Conservation (phyloP, 2,888 invertebrate genomes). For the Nomada goodeniana region DNA sequence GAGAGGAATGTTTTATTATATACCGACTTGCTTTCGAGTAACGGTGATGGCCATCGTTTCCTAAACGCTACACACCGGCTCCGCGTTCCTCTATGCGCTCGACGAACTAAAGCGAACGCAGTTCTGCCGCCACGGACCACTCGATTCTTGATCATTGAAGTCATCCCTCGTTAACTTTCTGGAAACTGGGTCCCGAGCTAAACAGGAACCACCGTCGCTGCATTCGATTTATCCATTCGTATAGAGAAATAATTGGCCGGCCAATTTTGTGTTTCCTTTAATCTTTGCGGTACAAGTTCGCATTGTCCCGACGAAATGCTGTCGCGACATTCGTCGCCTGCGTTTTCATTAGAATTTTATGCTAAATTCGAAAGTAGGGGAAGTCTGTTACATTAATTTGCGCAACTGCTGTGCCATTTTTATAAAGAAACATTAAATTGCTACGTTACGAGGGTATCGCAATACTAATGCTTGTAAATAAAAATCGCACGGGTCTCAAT, state of each 20-base stretch:
- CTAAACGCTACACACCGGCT: not conserved
- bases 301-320: not conserved
- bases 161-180: constrained; percentile 36
- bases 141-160: constrained; percentile 34
- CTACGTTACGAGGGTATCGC: too few species aligned
- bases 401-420: too few species aligned
- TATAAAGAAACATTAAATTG: too few species aligned
- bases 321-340: not conserved
- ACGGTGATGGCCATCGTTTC: not conserved
- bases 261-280: constrained; percentile 10
- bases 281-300: not conserved
- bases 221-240: not conserved
- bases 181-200: constrained; percentile 7
- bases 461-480: too few species aligned
- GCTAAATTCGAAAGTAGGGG: constrained; percentile 1
- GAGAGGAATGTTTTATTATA: constrained; percentile 54
- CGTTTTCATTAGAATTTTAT: not conserved
- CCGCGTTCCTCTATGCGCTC: not conserved
- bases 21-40: constrained; percentile 23
- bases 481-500: too few species aligned
- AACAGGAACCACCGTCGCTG: not conserved
- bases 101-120: not conserved
- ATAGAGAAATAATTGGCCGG: constrained; percentile 3
- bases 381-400: too few species aligned
- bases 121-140: not conserved